These are phyloP conservation scores for Urocitellus parryii DNA, from an alignment of 2,113 vertebrate genomes.

Conservation along the genomic window DNA sequence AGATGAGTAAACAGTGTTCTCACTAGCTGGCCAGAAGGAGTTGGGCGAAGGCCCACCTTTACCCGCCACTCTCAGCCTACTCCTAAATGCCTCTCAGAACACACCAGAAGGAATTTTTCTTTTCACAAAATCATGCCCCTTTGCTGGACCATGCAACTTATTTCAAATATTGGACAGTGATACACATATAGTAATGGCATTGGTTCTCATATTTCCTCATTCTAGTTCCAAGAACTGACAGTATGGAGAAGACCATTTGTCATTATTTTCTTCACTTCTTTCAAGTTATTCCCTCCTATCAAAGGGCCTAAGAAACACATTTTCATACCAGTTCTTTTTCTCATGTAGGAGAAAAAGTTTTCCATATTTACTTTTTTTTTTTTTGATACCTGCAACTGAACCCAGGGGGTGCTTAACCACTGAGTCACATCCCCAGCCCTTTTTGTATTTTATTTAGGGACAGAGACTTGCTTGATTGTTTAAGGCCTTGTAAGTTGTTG, in stretches of 20 bases:
- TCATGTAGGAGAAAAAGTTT: not conserved
- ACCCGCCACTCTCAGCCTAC: not conserved
- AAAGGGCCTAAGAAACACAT: not conserved
- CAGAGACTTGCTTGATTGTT: too few species aligned
- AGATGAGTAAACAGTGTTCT: slow-evolving; percentile 47
- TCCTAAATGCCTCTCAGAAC: not conserved
- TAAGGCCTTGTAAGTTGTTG: too few species aligned
- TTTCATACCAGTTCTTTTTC: not conserved
- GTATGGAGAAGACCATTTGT: not conserved
- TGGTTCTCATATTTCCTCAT: not conserved
- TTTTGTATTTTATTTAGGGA: too few species aligned
- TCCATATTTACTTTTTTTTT: not conserved
- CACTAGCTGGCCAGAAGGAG: not conserved
- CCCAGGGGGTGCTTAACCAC: too few species aligned
- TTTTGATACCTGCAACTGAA: too few species aligned
- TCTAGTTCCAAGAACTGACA: not conserved
- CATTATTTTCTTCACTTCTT: not conserved
- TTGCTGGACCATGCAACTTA: not conserved
- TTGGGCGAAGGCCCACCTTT: not conserved
- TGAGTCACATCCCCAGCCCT: too few species aligned
- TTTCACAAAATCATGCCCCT: not conserved
- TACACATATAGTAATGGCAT: not conserved
- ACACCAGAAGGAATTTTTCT: not conserved
- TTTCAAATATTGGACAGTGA: not conserved
- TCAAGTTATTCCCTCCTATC: not conserved